Evolutionary conservation across 2,888 invertebrate genomes (phyloP), one percentile per base, ranked within the genome.

Genomic region (Steinernema scapterisci): DNA sequence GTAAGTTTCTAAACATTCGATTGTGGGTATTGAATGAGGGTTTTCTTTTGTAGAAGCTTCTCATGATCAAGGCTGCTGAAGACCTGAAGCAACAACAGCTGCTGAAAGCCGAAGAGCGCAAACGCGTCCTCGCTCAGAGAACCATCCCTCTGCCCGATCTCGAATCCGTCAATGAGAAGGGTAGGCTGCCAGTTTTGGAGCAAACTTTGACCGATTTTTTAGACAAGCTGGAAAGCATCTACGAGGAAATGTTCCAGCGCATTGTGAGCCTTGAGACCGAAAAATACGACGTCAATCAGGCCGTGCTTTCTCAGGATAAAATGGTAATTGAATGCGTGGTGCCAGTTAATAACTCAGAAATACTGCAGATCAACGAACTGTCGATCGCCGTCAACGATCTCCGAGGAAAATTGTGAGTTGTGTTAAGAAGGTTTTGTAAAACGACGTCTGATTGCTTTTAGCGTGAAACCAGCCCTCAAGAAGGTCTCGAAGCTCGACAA

Each of bases 401-500:
- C 90, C 93, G 97, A 91, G 97, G 97, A 90, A 97, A 97, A 93
- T 97, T 97, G 89, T 88, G 88, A 88, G 89, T 88, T 81, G 6
- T 45, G 19, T 46, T 38, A n/a, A n/a, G n/a, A n/a, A n/a, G 23
- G 5, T 13, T 71, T 21, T 71, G 0, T 5, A 71, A 23, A 5
- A 70, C 27, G 6, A 16, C 5, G 3, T 19, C 13, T 45, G 6
- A 21, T n/a, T n/a, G n/a, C 23, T 77, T 80, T 21, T 76, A 82
- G 82, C 74, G 83, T 82, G 54, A 83, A 83, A 77, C 83, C 83
- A 0, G 73, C 80, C 0, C 73, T 99, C 90, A 97, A 97, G 92
- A 99, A 97, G 92, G 97, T 99, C 85, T 97, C 97, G 90, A 97
- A 97, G 92, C 95, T 95, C 91, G 96, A 95, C 91, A 95, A 96